Conservation (phyloP, 2,113 vertebrate genomes). For the Lepus timidus region DNA sequence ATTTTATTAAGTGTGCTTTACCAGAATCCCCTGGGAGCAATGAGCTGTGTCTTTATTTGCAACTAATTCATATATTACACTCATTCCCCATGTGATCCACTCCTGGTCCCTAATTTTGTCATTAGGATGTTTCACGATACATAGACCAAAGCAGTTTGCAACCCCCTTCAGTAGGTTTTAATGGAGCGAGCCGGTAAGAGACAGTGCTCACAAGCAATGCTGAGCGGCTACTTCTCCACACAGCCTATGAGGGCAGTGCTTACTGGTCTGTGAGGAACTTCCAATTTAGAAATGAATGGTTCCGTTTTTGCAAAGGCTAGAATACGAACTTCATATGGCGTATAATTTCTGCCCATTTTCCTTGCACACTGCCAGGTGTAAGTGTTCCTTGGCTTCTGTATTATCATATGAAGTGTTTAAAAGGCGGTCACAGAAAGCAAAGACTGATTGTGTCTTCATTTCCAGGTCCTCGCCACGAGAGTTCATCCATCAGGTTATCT, state of each 20-base stretch:
- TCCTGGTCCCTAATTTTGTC: slow-evolving; percentile 26
- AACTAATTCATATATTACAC: not conserved
- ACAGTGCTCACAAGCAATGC: slow-evolving; percentile 37
- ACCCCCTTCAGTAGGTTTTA: not conserved
- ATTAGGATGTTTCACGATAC: not conserved
- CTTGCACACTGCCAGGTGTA: not conserved
- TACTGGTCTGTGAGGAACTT: slow-evolving; percentile 8
- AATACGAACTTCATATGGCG: slow-evolving; percentile 42
- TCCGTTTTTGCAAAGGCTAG: slow-evolving; percentile 13
- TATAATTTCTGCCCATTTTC: not conserved
- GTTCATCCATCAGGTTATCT: slow-evolving; percentile 61
- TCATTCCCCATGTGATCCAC: not conserved
- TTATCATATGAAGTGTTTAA: slow-evolving; percentile 61
- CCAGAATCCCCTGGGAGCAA: not conserved
- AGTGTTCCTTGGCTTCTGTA: slow-evolving; percentile 21
- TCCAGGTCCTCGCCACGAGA: slow-evolving; percentile 61
- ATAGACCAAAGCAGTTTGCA: not conserved
- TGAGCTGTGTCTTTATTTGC: not conserved
- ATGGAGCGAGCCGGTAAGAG: slow-evolving; percentile 18
- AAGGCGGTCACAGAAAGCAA: slow-evolving; percentile 61
- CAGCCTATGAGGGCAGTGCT: not conserved
- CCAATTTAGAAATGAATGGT: slow-evolving; percentile 29
- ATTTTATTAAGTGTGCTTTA: slow-evolving; percentile 45
- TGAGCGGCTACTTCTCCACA: slow-evolving; percentile 35
- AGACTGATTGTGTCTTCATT: slow-evolving; percentile 61